Evolutionary conservation across 2,888 invertebrate genomes (phyloP), one percentile per base, ranked within the genome.

Genomic region (Ephialtes manifestator): DNA sequence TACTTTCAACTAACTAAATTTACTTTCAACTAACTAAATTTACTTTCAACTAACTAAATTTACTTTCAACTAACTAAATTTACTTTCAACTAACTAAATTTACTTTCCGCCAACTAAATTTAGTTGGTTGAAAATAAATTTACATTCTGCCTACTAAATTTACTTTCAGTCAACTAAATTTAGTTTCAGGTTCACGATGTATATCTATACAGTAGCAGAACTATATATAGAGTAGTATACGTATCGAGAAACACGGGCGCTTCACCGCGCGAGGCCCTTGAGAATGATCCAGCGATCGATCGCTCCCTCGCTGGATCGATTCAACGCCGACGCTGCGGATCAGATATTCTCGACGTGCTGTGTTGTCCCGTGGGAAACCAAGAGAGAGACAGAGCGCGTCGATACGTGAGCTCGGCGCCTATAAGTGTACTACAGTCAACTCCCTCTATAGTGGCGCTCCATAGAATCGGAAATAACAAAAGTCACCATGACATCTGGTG

Each of bases 351-450:
- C 48, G 24, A 53, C 83, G 86, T 84, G 79, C 81, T 83, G 83
- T 60, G 83, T 79, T 86, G 86, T 89, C 87, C 90, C 90, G 86
- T 89, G 90, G 90, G 90, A 90, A 90, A 89, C 84, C 88, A 83
- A 65, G 55, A 81, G 31, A 71, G 67, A 77, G 11, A 65, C 3
- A 65, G 39, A 65, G 35, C 74, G 83, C 82, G 84, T 87, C 88
- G 53, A 53, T 35, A 53, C 53, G 35, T 35, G 72, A 72, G 39
- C 39, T 39, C 72, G 55, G 53, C 28, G n/a, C 46, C 28, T 43
- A 46, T 15, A 20, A 74, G 46, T 46, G 60, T n/a, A 28, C 60
- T 39, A 39, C 20, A 51, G 60, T 35, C 24, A 48, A 63, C 5
- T 20, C 20, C 24, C 24, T 24, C 24, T 24, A 24, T 24, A 24